Percentiles rank a stretch among this genome's conserved stretches.
Evolutionary conservation across 2,888 invertebrate species (phyloP).

Genomic region (Watsonalla binaria): DNA sequence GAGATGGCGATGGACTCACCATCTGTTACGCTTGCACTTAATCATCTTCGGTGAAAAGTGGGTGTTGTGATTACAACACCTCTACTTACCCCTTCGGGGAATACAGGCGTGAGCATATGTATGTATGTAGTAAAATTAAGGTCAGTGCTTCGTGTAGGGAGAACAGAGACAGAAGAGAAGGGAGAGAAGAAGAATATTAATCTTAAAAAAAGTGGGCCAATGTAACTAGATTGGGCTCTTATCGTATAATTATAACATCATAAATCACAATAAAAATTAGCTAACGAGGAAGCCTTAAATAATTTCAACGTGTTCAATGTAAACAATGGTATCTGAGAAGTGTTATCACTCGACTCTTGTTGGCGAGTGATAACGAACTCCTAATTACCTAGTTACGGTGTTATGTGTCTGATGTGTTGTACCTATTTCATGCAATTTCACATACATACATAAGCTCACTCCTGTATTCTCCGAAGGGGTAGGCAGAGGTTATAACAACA

Average conservation of each 20-base stretch:
- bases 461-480: too few relatives aligned
- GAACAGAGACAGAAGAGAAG: background rate
- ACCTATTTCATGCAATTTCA: conserved; percentile 1
- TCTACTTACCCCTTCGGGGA: too few relatives aligned
- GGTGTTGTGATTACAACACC: too few relatives aligned
- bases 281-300: conserved; percentile 7
- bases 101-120: too few relatives aligned
- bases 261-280: conserved; percentile 3
- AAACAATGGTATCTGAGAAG: conserved; percentile 8
- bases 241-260: background rate
- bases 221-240: too few relatives aligned
- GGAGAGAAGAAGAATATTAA: background rate
- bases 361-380: conserved; percentile 33
- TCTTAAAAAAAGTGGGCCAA: too few relatives aligned
- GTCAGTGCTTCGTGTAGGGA: background rate
- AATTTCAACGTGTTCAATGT: conserved; percentile 3
- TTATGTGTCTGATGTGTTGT: conserved; percentile 15
- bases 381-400: conserved; percentile 45
- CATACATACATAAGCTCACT: too few relatives aligned
- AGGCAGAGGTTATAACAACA: too few relatives aligned
- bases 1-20: too few relatives aligned
- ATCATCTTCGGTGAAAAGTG: too few relatives aligned
- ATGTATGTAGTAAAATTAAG: too few relatives aligned
- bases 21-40: too few relatives aligned
- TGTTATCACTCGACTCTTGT: conserved; percentile 13